Evolutionary conservation across 2,113 vertebrate genomes (phyloP), one percentile per base, ranked within the genome.

Genomic region (Lophura nycthemera): DNA sequence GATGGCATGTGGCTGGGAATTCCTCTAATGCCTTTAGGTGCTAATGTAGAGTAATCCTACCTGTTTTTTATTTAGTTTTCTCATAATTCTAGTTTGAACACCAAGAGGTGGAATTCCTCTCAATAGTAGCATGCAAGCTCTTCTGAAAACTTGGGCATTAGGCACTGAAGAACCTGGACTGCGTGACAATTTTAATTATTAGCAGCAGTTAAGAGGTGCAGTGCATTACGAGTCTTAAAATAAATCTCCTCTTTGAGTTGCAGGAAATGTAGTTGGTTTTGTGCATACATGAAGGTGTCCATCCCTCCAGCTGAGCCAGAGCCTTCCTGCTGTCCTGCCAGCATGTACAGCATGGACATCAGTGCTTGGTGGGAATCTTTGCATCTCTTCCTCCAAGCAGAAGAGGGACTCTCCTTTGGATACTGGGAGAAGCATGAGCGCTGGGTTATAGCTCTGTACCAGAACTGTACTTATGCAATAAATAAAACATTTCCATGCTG

Each of bases 401-500:
- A 43, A 91, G 48, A 92, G 67, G 9, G 29, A 27, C 34, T 80
- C 0, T 1, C 36, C 66, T 65, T 86, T 82, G 48, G 73, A 8
- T 86, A 65, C 59, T 52, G 77, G 50, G 65, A 80, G 75, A 71
- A 87, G 84, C 63, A 87, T 74, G 17, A 74, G 21, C 74, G 38
- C 38, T 78, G 77, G 56, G 18, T 52, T 89, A 72, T 67, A 80
- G 76, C 22, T 89, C 91, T 25, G 22, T 95, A 70, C 21, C 45
- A 19, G 70, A 77, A 56, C 48, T 81, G 17, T 36, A 27, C 22
- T 88, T 36, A 74, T 94, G 59, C 76, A 95, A 78, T 93, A 90
- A 86, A 72, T 75, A 88, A 83, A 92, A 72, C 32, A 63, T 92
- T 95, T 88, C 50, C 61, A 27, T 81, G 36, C 29, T 81, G 65